phyloP scores from a whole-genome alignment of 1,140 invertebrate genomes.

The Andricus grossulariae region DNA sequence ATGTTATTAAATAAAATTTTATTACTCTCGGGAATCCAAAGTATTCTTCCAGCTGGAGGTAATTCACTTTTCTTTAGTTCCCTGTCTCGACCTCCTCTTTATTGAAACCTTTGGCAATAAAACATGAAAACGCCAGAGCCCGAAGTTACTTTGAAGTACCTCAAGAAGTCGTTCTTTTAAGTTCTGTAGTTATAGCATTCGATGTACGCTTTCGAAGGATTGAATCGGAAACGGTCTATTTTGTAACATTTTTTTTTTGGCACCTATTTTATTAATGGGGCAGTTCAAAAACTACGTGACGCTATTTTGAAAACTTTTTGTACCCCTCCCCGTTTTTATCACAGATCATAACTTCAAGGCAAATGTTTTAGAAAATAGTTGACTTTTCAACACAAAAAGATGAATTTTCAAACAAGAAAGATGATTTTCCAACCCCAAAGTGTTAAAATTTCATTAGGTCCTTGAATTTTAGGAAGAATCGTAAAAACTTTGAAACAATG shows the following conservation, averaged over 20 bases:
- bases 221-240: neutral
- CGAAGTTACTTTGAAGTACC: neutral
- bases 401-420: too few species aligned
- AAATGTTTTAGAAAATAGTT: too few species aligned
- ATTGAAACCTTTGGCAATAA: constrained; percentile 11
- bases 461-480: too few species aligned
- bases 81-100: neutral
- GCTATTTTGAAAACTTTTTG: too few species aligned
- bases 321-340: too few species aligned
- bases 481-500: too few species aligned
- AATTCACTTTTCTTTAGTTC: neutral
- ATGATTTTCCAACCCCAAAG: too few species aligned
- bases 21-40: neutral
- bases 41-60: neutral
- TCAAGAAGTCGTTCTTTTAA: neutral
- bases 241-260: neutral
- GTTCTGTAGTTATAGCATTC: neutral
- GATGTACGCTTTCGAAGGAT: neutral
- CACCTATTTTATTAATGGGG: neutral
- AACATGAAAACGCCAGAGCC: neutral
- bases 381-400: too few species aligned
- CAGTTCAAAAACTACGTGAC: too few species aligned
- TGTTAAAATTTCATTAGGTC: too few species aligned
- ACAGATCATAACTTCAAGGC: too few species aligned
- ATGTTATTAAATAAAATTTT: neutral